A percentile compares a stretch with the other conserved stretches of the same genome.
Conservation (phyloP, 2,113 vertebrate genomes). For the Syngnathoides biaculeatus region DNA sequence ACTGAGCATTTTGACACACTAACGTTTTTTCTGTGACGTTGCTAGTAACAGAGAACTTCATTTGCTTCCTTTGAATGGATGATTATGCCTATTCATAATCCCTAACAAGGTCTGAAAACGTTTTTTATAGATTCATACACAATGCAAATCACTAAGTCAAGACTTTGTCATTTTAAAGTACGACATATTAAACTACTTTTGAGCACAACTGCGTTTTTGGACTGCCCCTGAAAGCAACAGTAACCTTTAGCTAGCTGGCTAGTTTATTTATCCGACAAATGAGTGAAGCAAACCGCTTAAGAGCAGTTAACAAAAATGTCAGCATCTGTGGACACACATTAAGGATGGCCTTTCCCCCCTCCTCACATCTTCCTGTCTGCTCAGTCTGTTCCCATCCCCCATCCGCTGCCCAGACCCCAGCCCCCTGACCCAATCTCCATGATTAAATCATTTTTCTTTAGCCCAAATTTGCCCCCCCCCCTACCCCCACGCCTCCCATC, state of each 20-base stretch:
- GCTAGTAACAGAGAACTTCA: too few relatives aligned
- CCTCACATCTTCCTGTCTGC: conserved; percentile 57
- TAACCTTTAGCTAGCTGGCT: background rate
- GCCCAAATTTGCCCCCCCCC: conserved; percentile 61
- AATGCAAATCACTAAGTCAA: background rate
- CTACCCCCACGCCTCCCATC: too few relatives aligned
- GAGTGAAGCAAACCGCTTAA: background rate
- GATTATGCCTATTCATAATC: background rate
- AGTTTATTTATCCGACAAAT: background rate
- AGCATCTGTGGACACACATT: conserved; percentile 29
- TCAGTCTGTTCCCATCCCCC: conserved; percentile 43
- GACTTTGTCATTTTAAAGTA: background rate
- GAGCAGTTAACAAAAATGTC: conserved; percentile 4
- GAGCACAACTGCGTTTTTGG: background rate
- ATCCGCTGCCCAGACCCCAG: conserved; percentile 59
- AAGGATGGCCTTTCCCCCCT: conserved; percentile 42
- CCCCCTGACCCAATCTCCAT: conserved; percentile 76
- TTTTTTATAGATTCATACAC: background rate
- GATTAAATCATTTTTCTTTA: conserved; percentile 74
- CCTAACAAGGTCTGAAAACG: background rate
- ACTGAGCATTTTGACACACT: too few relatives aligned
- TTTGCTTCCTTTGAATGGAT: too few relatives aligned
- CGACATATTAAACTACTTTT: background rate
- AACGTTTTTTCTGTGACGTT: too few relatives aligned
- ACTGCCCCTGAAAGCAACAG: background rate